Evolutionary conservation across 1,140 invertebrate genomes (phyloP), one percentile per base, ranked within the genome.

Genomic region (Eriocheir sinensis): DNA sequence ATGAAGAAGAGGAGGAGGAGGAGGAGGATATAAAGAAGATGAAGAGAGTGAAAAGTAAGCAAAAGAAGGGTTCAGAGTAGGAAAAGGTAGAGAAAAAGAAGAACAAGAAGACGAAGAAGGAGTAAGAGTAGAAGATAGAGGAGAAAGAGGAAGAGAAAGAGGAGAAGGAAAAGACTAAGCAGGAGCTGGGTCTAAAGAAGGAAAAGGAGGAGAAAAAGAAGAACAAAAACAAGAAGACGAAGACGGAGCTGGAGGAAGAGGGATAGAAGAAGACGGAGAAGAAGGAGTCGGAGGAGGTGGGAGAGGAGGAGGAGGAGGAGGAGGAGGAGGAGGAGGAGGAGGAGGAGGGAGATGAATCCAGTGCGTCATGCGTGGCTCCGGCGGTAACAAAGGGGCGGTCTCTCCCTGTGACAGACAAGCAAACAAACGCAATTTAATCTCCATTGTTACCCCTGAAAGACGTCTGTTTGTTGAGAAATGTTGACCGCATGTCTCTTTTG

Each of bases 391-490:
- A 92, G 90, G 27, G 32, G 15, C 79, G 90, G 90, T 81, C 72
- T 92, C 48, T 38, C 90, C n/a, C 90, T 72, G 21, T 92, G 90
- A 92, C 90, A 92, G 90, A 92, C 90, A 92, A 81, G 90, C 79
- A 92, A 92, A 92, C 90, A 92, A 40, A 72, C 79, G 72, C 90
- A 92, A 92, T 92, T 92, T 92, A 92, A 92, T 92, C 90, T 92
- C 60, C 90, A 92, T 92, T 92, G 90, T 92, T 80, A 41, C 21
- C 90, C 79, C 90, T 92, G 90, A 92, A 92, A 92, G 90, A 72
- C n/a, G 38, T 80, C 36, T 92, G 38, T 92, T 92, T 92, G 60
- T 80, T 83, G 60, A 92, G 90, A 81, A 80, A 92, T 92, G 60
- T 92, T 92, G 79, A 83, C 90, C 53, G 36, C 79, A 21, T 92